Conservation (phyloP, 1,140 invertebrate species). For the Caenorhabditis tropicalis region DNA sequence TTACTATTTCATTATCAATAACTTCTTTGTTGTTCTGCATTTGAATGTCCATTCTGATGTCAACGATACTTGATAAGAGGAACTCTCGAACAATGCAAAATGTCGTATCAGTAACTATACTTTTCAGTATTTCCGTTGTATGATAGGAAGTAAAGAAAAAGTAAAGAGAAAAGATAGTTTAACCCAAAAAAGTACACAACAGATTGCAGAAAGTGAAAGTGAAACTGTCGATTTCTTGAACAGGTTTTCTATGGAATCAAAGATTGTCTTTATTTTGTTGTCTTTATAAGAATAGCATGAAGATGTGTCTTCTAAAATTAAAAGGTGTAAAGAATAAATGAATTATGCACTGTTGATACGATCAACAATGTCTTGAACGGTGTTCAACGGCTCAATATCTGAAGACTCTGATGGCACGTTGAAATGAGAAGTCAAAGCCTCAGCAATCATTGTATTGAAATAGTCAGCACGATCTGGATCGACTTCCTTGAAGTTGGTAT, state of each 20-base stretch:
- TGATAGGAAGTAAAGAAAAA: not conserved
- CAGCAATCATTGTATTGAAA: not conserved
- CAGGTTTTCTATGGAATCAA: not conserved
- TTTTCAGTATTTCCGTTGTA: not conserved
- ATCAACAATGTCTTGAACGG: not conserved
- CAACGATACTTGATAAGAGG: not conserved
- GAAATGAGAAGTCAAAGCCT: not conserved
- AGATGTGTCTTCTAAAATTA: no score
- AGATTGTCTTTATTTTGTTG: no score
- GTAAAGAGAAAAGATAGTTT: not conserved
- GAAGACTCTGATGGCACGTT: not conserved
- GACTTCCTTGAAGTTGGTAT: not conserved
- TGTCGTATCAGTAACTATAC: slow-evolving; percentile 19
- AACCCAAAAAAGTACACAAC: not conserved
- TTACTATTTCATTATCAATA: no score
- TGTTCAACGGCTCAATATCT: slow-evolving; percentile 7
- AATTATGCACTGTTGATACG: not conserved
- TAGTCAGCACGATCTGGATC: slow-evolving; percentile 2
- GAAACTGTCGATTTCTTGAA: not conserved
- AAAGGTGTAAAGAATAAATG: not conserved
- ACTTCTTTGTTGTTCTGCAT: not conserved
- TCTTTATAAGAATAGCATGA: no score
- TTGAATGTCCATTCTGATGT: not conserved
- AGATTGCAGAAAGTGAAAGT: not conserved
- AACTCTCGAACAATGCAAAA: not conserved